Evolutionary conservation across 2,113 vertebrate species (phyloP).

Genomic region (Hemichromis elongatus): DNA sequence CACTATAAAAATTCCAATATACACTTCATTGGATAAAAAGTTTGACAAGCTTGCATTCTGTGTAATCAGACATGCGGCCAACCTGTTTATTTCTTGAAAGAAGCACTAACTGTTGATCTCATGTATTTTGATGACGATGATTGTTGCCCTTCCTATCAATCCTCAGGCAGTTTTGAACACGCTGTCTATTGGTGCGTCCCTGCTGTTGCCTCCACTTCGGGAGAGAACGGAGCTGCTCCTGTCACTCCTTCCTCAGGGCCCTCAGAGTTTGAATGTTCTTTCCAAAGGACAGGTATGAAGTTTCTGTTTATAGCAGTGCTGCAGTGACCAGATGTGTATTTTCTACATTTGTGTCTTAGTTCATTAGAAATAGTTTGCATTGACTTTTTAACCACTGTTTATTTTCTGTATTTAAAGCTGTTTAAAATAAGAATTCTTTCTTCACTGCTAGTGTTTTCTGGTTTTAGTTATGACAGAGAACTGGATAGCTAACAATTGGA

Average conservation of each 20-base stretch:
- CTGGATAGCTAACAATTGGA: neutral
- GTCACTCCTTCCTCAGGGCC: constrained; percentile 94
- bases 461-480: neutral
- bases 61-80: neutral
- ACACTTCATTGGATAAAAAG: neutral
- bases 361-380: neutral
- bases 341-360: neutral
- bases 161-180: constrained; percentile 93
- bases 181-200: constrained; percentile 91
- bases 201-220: constrained; percentile 91
- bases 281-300: constrained; percentile 92
- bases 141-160: neutral
- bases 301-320: neutral
- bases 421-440: neutral
- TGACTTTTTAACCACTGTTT: neutral
- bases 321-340: neutral
- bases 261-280: constrained; percentile 93
- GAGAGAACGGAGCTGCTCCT: constrained; percentile 96
- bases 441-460: neutral
- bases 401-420: neutral
- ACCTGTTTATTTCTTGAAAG: neutral
- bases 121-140: neutral
- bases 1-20: neutral
- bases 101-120: neutral
- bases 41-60: neutral